phyloP scores from a whole-genome alignment of 2,888 invertebrate species.

The Cantharis flavilabris region DNA sequence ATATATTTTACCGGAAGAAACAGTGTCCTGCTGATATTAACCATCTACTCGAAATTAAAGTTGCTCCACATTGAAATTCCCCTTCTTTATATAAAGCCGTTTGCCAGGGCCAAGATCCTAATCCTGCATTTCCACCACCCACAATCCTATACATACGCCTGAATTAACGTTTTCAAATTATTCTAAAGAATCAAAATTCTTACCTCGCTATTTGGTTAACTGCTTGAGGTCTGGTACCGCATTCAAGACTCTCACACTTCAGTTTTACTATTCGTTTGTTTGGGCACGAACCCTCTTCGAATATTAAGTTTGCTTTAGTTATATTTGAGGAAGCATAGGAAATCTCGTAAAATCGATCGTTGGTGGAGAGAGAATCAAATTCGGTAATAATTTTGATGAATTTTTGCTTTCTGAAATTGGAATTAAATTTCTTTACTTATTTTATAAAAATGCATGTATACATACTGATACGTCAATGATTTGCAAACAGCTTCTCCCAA shows the following conservation, averaged over 20 bases:
- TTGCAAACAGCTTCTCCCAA: slow-evolving; percentile 76
- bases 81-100: slow-evolving; percentile 85
- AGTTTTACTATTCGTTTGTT: slow-evolving; percentile 68
- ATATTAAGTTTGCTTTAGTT: slow-evolving; percentile 66
- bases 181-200: slow-evolving; percentile 23
- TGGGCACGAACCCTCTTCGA: slow-evolving; percentile 66
- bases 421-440: neutral
- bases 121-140: slow-evolving; percentile 75
- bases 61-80: slow-evolving; percentile 82
- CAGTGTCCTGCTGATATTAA: slow-evolving; percentile 81
- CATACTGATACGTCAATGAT: slow-evolving; percentile 76
- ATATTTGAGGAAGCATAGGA: slow-evolving; percentile 61
- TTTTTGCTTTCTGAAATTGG: slow-evolving; percentile 38
- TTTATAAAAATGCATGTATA: slow-evolving; percentile 18
- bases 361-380: neutral
- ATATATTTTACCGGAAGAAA: slow-evolving; percentile 72
- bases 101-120: slow-evolving; percentile 85
- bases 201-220: slow-evolving; percentile 71
- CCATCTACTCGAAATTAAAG: slow-evolving; percentile 73
- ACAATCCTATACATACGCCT: slow-evolving; percentile 70
- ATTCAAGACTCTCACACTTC: slow-evolving; percentile 70
- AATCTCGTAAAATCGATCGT: slow-evolving; percentile 62
- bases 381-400: slow-evolving; percentile 34
- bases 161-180: slow-evolving; percentile 13
- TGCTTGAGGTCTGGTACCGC: slow-evolving; percentile 71